Base-by-base conservation (phyloP, 2,797 vertebrate genomes). In the Ciconia nigra region DNA sequence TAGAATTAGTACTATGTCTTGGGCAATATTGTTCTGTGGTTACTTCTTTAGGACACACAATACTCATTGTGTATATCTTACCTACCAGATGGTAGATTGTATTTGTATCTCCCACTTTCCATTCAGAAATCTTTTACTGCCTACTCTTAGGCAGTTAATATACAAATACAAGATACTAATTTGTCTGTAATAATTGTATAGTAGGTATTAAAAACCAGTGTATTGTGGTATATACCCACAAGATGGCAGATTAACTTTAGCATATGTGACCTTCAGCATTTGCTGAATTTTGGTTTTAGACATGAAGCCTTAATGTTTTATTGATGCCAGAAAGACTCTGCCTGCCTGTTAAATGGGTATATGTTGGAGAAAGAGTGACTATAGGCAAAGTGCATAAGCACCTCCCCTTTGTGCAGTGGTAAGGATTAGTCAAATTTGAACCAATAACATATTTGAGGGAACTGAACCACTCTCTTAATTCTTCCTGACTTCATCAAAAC, bases 171-270 rank as follows among this genome's bases (percentile, higher is more conserved):
- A 28, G 58, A 46, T 78, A 47, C 10, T 72, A 35, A 46, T 81
- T 70, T 86, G 4, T 66, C 67, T 54, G 21, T 72, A 74, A 59
- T n/a, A 84, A n/a, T n/a, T n/a, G 6, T 51, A 44, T 10, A 33
- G 29, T 37, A 55, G 52, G 31, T 73, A 65, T 55, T 29, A 15
- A 73, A 81, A 87, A 46, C 2, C 39, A 8, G 62, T 93, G 81
- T 89, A 73, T 77, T 92, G 52, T 87, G 33, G 35, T 73, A 33
- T 44, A 47, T 74, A 55, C n/a, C 93, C 95, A 97, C 91, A 95
- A 97, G 96, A 91, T 96, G 96, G 97, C 96, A 97, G 94, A 94
- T 96, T 96, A 87, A 89, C 83, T 84, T 93, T 93, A 93, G 73
- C 17, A 33, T 71, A 63, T 74, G 21, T 89, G 89, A 70, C 71